Percentiles rank a stretch among this genome's conserved stretches.
These are phyloP conservation scores for Agelas oroides DNA, from an alignment of 37 sponge, comb jelly and placozoan genomes.

Conservation along the genomic window DNA sequence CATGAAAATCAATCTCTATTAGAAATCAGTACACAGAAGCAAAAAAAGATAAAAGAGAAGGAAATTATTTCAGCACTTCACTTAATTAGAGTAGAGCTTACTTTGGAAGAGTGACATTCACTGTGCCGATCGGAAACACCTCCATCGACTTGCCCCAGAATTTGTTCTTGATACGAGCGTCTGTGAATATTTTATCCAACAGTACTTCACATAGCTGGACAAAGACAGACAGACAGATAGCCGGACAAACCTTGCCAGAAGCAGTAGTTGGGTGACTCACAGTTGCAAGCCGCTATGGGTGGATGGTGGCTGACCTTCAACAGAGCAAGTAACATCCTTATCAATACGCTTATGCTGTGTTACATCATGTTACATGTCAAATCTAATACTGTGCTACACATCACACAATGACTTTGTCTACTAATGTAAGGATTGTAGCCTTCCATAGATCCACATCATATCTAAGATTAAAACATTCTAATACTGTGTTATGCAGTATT, in stretches of 20 bases:
- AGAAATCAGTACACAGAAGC: too few species aligned
- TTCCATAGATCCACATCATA: too few species aligned
- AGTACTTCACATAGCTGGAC: too few species aligned
- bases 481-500: too few species aligned
- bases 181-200: neutral
- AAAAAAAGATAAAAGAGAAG: neutral
- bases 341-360: neutral
- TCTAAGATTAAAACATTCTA: too few species aligned
- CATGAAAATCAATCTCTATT: neutral
- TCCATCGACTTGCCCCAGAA: constrained; percentile 93
- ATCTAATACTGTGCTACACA: too few species aligned
- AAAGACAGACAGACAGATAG: too few species aligned
- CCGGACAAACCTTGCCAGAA: constrained; percentile 82
- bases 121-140: constrained; percentile 80
- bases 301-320: constrained; percentile 91
- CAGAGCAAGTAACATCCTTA: neutral
- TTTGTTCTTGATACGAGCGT: constrained; percentile 89
- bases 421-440: too few species aligned
- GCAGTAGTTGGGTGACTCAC: constrained; percentile 69
- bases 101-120: constrained; percentile 69
- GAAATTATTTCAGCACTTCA: neutral
- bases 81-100: neutral
- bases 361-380: too few species aligned
- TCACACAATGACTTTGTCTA: too few species aligned
- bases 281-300: constrained; percentile 89